Evolutionary conservation across 1,140 invertebrate species (phyloP), one percentile per base, ranked within the genome.

Genomic region (Palaemon carinicauda): DNA sequence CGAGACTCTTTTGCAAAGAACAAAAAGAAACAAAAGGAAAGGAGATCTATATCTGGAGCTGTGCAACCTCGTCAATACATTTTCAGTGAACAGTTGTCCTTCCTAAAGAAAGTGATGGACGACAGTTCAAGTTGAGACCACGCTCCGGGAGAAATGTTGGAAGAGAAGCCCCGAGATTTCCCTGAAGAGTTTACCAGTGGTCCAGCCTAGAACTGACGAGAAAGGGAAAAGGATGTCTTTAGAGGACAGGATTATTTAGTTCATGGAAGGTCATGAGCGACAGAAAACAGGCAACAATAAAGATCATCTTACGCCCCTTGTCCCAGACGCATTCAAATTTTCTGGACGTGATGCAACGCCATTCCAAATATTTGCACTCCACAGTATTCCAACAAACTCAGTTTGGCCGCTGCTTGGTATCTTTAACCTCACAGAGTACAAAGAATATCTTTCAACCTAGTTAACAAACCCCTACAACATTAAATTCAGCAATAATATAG

Each of bases 31-130:
- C 41, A 80, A 60, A 60, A 60, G 21, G 54, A 80, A 60, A 80
- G 1, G 27, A 80, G 56, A 80, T 60, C 53, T 5, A 52, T 51
- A 80, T 80, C 54, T 12, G 78, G 78, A 60, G 27, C 78, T 15
- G 78, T 80, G 78, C 78, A 60, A 60, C 54, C 78, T 80, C 78
- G 78, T 60, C 50, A 52, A 29, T 80, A 80, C 78, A 52, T 80
- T 24, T 77, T 77, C 78, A 80, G 78, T 60, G 33, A 80, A 53
- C 78, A 60, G 54, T 33, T 80, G 54, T 41, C n/a, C 54, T 80
- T 56, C 78, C 78, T 80, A 60, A 80, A 80, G 78, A 80, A 60
- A 60, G 41, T 80, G 29, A 60, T 80, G 51, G 21, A 12, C 3
- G 56, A 60, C 52, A 52, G 41, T 56, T 4, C 78, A 51, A 80